Evolutionary conservation across 35 echinoderm and acorn worm species (phyloP).

Genomic region (Apostichopus parvimensis): DNA sequence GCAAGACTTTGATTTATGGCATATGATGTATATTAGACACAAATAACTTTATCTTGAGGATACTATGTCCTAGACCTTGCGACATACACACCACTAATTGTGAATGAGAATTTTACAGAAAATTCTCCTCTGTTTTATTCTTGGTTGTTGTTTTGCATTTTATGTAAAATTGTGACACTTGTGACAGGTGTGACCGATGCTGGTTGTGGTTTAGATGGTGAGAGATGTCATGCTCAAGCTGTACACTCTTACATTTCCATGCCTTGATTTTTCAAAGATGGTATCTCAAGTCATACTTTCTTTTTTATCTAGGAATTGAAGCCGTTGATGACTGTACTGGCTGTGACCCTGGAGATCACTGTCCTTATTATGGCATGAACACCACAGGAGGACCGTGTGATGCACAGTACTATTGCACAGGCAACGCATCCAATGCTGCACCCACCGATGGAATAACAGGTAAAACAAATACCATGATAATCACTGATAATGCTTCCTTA

Average conservation of each 20-base stretch:
- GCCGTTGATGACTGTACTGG: conserved; percentile 76
- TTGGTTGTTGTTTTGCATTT: no score
- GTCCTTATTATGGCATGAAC: conserved; percentile 92
- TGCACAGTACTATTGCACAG: conserved; percentile 80
- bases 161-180: no score
- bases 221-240: no score
- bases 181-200: no score
- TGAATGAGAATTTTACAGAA: no score
- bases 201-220: no score
- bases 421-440: conserved; percentile 60
- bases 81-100: no score
- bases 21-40: no score
- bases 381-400: conserved; percentile 76
- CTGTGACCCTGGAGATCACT: conserved; percentile 87
- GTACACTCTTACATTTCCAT: no score
- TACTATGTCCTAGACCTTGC: no score
- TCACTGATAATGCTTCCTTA: not conserved
- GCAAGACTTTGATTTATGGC: not conserved
- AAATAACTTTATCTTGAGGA: no score
- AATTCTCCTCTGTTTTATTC: no score
- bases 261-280: not conserved
- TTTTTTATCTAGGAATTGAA: conserved; percentile 57
- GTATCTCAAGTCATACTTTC: not conserved
- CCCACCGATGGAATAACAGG: conserved; percentile 87
- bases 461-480: conserved; percentile 6